Evolutionary conservation across 2,797 vertebrate genomes (phyloP), one percentile per base, ranked within the genome.

Genomic region (Acanthis flammea): DNA sequence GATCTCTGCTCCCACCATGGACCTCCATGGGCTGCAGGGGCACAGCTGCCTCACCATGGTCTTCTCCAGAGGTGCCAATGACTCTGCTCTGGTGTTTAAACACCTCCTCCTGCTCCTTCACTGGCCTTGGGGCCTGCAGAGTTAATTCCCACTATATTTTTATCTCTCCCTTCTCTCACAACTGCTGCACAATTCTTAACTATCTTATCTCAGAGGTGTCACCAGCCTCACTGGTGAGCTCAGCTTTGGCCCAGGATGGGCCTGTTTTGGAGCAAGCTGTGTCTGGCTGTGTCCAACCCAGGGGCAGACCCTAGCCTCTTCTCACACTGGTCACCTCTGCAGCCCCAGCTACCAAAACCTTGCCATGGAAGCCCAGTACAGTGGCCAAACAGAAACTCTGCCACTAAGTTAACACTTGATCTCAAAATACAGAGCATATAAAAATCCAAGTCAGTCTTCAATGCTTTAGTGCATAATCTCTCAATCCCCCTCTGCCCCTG

Each of bases 311-410:
- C 10, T 27, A 14, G 24, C 7, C 63, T 25, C 37, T 33, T 45
- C 12, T 23, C 25, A 45, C 7, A 21, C 12, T 14, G 31, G 65
- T 19, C 66, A 61, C 23, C 28, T 19, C 37, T 57, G 53, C 50
- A 85, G 66, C 10, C 54, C 39, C 22, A 23, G 19, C 24, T n/a
- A 65, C 42, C 63, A 76, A 58, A 79, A 41, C 28, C 31, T 48
- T 41, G 33, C 42, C 25, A 17, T 0, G 0, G 18, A 55, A 58
- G 15, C 28, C 55, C 47, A 72, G 41, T 1, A 18, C 3, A 74
- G 18, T 4, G 19, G 23, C 16, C 61, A 84, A 23, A 30, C 5
- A 67, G 28, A 76, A 85, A 74, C 23, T 8, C 17, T 68, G 10
- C 42, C 54, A 42, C 19, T 3, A 77, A 53, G 27, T 74, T 22